Evolutionary conservation across 2,797 vertebrate species (phyloP).

Genomic region (Steatocranus sp.): DNA sequence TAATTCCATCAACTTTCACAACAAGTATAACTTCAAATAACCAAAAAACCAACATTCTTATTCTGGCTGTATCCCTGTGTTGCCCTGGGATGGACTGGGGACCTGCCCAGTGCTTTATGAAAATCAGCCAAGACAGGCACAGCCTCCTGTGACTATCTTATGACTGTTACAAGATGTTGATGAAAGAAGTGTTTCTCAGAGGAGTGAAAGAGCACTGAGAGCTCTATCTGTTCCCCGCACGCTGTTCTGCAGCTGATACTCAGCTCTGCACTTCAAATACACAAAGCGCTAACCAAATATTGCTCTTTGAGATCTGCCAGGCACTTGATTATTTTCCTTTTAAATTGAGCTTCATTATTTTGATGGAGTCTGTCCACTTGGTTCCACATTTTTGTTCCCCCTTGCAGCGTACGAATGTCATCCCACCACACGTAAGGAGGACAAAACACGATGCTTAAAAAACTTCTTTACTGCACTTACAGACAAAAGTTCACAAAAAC

Average conservation of each 20-base stretch:
- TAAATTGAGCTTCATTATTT: conserved; percentile 59
- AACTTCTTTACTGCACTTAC: background rate
- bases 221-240: conserved; percentile 2
- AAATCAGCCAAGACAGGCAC: background rate
- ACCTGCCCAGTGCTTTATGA: background rate
- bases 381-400: background rate
- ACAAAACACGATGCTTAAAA: background rate
- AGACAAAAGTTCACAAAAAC: background rate
- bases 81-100: background rate
- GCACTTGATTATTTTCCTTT: conserved; percentile 71
- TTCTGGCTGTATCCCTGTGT: fast-evolving
- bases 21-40: background rate
- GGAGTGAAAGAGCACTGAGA: background rate
- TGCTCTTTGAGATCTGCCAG: conserved; percentile 52
- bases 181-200: background rate
- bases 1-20: background rate
- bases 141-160: background rate
- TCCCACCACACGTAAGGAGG: conserved; percentile 37
- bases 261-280: conserved; percentile 38
- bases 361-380: conserved; percentile 16
- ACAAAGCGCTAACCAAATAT: conserved; percentile 67
- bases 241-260: conserved; percentile 27
- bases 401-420: conserved; percentile 7
- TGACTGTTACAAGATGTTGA: background rate
- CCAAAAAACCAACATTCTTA: fast-evolving